phyloP scores from a whole-genome alignment of 1,140 invertebrate species.

The Adoxophyes honmai region DNA sequence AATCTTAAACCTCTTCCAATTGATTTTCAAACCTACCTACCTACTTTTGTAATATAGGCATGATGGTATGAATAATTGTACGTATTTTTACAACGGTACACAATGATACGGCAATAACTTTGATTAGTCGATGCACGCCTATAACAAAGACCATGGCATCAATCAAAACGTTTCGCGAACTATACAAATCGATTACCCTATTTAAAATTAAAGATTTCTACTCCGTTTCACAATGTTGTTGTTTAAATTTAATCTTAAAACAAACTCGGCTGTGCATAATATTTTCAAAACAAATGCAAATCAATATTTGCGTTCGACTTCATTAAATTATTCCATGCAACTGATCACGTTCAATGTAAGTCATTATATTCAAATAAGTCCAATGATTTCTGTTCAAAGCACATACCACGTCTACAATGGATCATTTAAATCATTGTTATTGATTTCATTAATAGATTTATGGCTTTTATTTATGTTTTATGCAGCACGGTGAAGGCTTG shows the following conservation, averaged over 20 bases:
- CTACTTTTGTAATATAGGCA: too few relatives aligned
- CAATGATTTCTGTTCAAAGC: conserved; percentile 8
- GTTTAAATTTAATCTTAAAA: not conserved
- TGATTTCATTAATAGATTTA: conserved; percentile 15
- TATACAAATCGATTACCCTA: too few relatives aligned
- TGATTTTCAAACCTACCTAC: too few relatives aligned
- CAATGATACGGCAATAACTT: too few relatives aligned
- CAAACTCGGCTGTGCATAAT: not conserved
- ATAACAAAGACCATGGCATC: too few relatives aligned
- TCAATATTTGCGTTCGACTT: conserved; percentile 4
- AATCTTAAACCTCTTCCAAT: too few relatives aligned
- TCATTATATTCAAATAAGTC: conserved; percentile 10
- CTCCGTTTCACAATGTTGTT: too few relatives aligned
- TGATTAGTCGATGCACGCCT: too few relatives aligned
- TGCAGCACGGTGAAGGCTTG: not conserved
- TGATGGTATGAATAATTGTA: too few relatives aligned
- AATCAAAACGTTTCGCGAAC: too few relatives aligned
- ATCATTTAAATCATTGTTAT: conserved; percentile 13
- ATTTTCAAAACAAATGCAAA: conserved; percentile 15
- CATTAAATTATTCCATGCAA: conserved; percentile 13
- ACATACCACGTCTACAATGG: conserved; percentile 8
- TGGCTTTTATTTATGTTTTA: conserved; percentile 9
- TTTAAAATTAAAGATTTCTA: too few relatives aligned
- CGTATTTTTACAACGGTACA: too few relatives aligned
- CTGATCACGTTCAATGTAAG: not conserved